phyloP scores from a whole-genome alignment of 2,113 vertebrate species.

The Oriolus oriolus region DNA sequence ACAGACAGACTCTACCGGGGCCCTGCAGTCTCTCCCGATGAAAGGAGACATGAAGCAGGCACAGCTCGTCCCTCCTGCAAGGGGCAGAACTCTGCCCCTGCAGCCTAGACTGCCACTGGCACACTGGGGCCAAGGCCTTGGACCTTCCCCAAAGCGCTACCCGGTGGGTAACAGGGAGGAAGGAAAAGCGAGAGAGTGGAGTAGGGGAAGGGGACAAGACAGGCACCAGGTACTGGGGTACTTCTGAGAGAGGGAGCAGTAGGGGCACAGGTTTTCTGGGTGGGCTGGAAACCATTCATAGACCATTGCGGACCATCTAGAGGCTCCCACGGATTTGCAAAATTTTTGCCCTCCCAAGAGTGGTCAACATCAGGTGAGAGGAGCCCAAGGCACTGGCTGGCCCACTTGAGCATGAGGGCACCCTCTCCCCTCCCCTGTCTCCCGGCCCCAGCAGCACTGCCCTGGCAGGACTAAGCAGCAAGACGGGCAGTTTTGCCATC shows the following conservation, averaged over 20 bases:
- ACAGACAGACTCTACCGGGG: neutral
- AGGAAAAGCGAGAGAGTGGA: neutral
- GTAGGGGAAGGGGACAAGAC: neutral
- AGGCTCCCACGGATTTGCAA: neutral
- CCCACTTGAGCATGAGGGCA: neutral
- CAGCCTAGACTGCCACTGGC: neutral
- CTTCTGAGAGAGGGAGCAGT: neutral
- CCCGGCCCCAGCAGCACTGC: accelerated
- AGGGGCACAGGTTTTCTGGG: neutral
- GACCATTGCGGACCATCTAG: accelerated
- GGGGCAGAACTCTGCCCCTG: neutral
- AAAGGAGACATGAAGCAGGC: neutral
- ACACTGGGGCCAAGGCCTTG: neutral
- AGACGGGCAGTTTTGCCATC: neutral
- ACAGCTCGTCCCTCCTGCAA: neutral
- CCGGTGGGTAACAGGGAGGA: neutral
- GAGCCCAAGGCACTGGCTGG: neutral
- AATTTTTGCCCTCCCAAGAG: neutral
- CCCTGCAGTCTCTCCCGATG: neutral
- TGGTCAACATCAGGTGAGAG: neutral
- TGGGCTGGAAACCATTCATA: neutral
- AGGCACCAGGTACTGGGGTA: neutral
- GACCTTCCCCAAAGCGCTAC: neutral
- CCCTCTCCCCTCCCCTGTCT: neutral
- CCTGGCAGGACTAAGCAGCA: neutral